Evolutionary conservation across 2,888 invertebrate genomes (phyloP), one percentile per base, ranked within the genome.

Genomic region (Sepiola atlantica): DNA sequence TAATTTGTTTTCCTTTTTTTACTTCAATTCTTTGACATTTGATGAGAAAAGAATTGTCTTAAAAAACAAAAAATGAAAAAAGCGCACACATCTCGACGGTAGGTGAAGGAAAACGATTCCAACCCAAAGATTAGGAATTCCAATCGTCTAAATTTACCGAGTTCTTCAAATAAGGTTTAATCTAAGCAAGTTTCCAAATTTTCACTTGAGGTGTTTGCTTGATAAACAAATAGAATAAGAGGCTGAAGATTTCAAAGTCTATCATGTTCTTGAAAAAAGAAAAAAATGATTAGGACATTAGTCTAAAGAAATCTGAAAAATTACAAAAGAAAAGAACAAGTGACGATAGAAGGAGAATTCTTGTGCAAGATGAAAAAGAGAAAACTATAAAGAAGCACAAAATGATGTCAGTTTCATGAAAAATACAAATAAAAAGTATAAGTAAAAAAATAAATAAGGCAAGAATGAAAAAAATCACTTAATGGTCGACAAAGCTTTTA

Each of bases 351-450:
- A 77, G 77, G n/a, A 45, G n/a, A 12, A 28, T 77, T 77, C 77
- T n/a, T n/a, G n/a, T 77, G n/a, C 77, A n/a, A 77, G 77, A 77
- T 77, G 28, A 77, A 77, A 77, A 77, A 77, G n/a, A 12, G 28
- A 77, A 77, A 77, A n/a, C 14, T n/a, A 61, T 28, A 28, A 77
- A 77, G n/a, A 77, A n/a, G n/a, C 12, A n/a, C 77, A n/a, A 28
- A 77, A 77, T 77, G 77, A 77, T 28, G 77, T 77, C 77, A 77
- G 77, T 77, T 77, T 77, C 77, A 77, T 77, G 77, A n/a, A n/a
- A 77, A 77, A 77, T 77, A n/a, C 28, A 77, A 77, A 77, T n/a
- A 77, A n/a, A n/a, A n/a, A 45, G 8, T 8, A 45, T 8, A 45
- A 45, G 8, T n/a, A 45, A 28, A 77, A 77, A 77, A 77, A 77